Conservation (phyloP, 1,140 invertebrate genomes). For the Micrasema longulum region DNA sequence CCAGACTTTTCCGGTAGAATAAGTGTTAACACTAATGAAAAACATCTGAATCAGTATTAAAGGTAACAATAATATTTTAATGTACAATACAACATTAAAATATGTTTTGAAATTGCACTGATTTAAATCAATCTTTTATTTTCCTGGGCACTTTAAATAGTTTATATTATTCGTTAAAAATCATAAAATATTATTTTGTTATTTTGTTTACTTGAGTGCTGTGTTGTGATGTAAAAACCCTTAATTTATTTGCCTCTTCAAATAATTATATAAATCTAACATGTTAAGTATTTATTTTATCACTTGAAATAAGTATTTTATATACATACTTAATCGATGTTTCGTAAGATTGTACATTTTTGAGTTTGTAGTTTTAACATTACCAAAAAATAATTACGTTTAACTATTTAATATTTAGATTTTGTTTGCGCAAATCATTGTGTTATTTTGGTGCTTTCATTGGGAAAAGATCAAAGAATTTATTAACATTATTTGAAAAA, state of each 20-base stretch:
- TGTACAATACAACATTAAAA: no score
- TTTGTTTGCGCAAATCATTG: no score
- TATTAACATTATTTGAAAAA: neutral
- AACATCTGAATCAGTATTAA: no score
- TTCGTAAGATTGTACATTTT: slow-evolving; percentile 5
- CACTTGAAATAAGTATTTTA: neutral
- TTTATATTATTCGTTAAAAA: neutral
- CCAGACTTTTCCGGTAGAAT: no score
- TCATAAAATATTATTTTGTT: slow-evolving; percentile 2
- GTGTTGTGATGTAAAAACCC: slow-evolving; percentile 3
- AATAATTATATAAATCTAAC: neutral
- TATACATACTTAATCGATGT: no score
- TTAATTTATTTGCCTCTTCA: slow-evolving; percentile 12
- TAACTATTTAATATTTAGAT: no score
- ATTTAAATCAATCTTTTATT: no score
- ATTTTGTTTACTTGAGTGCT: neutral
- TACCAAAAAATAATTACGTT: neutral
- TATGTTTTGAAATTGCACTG: neutral
- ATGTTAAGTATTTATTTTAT: slow-evolving; percentile 5
- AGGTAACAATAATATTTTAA: no score
- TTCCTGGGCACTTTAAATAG: no score
- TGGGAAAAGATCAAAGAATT: neutral
- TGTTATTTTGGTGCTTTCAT: no score
- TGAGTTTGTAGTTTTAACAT: slow-evolving; percentile 5
- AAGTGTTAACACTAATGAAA: no score